Evolutionary conservation across 2,113 vertebrate genomes (phyloP).

Genomic region (Sceloporus tristichus): DNA sequence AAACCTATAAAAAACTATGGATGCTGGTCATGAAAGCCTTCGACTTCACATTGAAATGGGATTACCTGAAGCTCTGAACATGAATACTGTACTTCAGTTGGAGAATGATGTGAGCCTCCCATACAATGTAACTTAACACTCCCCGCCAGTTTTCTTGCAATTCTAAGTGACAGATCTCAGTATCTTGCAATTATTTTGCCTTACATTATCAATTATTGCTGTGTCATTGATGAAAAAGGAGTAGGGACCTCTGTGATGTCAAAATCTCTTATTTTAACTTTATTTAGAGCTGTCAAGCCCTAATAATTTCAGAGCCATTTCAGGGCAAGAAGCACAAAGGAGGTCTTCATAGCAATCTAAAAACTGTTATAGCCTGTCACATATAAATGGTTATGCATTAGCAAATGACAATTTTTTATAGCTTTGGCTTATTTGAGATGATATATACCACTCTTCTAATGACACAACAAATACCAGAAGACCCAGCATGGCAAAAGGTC

Average conservation of each 20-base stretch:
- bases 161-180: slow-evolving; percentile 75
- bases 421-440: slow-evolving; percentile 60
- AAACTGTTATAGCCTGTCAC: slow-evolving; percentile 61
- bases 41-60: neutral
- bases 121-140: neutral
- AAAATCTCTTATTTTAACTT: slow-evolving; percentile 77
- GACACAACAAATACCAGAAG: slow-evolving; percentile 31
- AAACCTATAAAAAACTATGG: too few relatives aligned
- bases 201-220: slow-evolving; percentile 75
- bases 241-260: slow-evolving; percentile 69
- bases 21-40: too few relatives aligned
- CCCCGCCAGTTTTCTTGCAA: neutral
- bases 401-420: slow-evolving; percentile 47
- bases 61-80: neutral
- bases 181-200: slow-evolving; percentile 67
- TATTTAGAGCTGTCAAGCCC: slow-evolving; percentile 71
- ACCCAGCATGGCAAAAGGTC: slow-evolving; percentile 21
- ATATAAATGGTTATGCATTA: slow-evolving; percentile 55
- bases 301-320: slow-evolving; percentile 68
- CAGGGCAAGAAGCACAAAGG: slow-evolving; percentile 55
- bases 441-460: slow-evolving; percentile 25
- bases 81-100: neutral
- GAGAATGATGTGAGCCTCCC: neutral
- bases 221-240: slow-evolving; percentile 71
- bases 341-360: slow-evolving; percentile 60